Base-by-base conservation (phyloP, 1,140 invertebrate species). In the Lycorma delicatula region DNA sequence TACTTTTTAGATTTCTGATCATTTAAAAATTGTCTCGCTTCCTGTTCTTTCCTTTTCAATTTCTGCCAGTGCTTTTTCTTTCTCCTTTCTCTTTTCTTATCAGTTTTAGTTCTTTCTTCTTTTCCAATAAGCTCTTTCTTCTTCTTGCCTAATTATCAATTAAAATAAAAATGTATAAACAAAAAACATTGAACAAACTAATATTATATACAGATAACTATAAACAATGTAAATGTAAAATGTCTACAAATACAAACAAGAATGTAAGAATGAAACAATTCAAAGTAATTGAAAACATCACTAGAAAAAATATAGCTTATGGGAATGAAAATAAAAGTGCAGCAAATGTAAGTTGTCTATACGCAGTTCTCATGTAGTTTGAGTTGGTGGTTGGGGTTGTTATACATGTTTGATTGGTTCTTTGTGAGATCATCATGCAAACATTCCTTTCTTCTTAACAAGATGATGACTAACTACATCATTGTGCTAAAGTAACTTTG, bases 51-150 rank as follows among this genome's bases (percentile, higher is more conserved):
- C 80, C 56, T 82, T 66, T 58, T 81, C 58, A 69, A 68, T 22
- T 77, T 70, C 36, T 94, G 90, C 13, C 79, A 79, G 27, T 79
- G 71, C 71, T 97, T 97, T 74, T 97, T 98, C 64, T 84, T 82
- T 54, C 93, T 78, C 60, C 92, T 78, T 66, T 91, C 89, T 36
- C 93, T 79, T 63, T 94, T 94, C 73, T 85, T 93, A 71, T 98
- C 94, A 0, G 93, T 93, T 27, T 78, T 75, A 0, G 84, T 84
- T 67, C 85, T 79, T 74, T 98, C 94, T 26, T 81, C 77, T 72
- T 85, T 84, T 28, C 86, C 88, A 63, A 91, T 83, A 0, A 90
- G 54, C 49, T 89, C 84, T 46, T 87, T 87, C 67, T 84, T 88
- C n/a, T 73, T 70, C 75, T 89, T 91, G 23, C 72, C 83, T 83